phyloP scores from a whole-genome alignment of 2,888 invertebrate species.

The Agrochola lota region DNA sequence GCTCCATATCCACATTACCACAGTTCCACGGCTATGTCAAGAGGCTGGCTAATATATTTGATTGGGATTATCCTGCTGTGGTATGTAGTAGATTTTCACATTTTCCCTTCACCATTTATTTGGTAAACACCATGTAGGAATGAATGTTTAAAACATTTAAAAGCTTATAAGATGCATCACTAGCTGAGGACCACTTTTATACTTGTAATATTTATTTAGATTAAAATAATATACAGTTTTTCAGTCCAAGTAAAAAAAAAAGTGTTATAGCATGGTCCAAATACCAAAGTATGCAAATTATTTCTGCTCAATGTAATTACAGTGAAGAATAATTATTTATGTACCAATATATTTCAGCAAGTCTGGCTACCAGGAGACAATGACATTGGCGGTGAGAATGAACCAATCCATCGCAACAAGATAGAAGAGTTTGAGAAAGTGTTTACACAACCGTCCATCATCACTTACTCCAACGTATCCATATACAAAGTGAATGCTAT shows the following conservation, averaged over 20 bases:
- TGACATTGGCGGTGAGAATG: constrained; percentile 98
- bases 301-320: neutral
- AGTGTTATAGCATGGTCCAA: too few species aligned
- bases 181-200: neutral
- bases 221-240: neutral
- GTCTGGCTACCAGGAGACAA: constrained; percentile 98
- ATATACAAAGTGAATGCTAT: constrained; percentile 94
- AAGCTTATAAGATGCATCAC: neutral
- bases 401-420: constrained; percentile 93
- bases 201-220: neutral
- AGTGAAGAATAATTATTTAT: neutral
- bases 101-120: neutral
- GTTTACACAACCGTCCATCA: constrained; percentile 93
- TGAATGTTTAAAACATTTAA: neutral
- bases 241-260: neutral
- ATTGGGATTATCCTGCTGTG: constrained; percentile 75
- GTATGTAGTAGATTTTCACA: constrained; percentile 69
- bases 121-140: neutral
- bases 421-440: constrained; percentile 93
- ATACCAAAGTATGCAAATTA: neutral
- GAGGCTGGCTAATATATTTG: constrained; percentile 91
- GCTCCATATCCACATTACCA: constrained; percentile 93
- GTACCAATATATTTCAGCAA: constrained; percentile 88
- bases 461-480: constrained; percentile 91
- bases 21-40: constrained; percentile 94